These are phyloP conservation scores for Thymelicus sylvestris DNA, from an alignment of 2,888 invertebrate genomes.

Conservation along the genomic window DNA sequence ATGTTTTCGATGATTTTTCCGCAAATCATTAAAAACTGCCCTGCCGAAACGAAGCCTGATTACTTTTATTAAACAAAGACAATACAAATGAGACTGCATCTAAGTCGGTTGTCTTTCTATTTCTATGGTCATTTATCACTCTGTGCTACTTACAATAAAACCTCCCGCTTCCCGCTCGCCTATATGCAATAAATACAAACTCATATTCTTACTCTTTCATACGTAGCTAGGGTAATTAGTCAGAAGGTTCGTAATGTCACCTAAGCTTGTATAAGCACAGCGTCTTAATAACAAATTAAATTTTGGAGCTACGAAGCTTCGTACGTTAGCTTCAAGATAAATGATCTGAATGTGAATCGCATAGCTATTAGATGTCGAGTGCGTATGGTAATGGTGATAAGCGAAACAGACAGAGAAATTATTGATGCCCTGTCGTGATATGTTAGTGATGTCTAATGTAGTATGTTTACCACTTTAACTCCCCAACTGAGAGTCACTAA, in stretches of 20 bases:
- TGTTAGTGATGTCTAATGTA: too few relatives aligned
- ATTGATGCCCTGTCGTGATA: too few relatives aligned
- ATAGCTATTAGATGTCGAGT: too few relatives aligned
- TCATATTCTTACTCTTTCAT: not conserved
- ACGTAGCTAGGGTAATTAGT: not conserved
- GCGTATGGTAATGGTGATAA: too few relatives aligned
- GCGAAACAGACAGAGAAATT: too few relatives aligned
- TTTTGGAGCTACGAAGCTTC: not conserved
- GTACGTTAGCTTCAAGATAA: not conserved
- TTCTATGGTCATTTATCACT: not conserved
- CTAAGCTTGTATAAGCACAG: not conserved
- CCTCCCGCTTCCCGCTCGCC: slow-evolving; percentile 3
- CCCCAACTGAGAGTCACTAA: too few relatives aligned
- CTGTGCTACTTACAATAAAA: not conserved
- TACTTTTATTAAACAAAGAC: too few relatives aligned
- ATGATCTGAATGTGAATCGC: not conserved
- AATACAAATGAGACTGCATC: too few relatives aligned
- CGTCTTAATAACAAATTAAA: slow-evolving; percentile 7
- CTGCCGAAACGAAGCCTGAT: too few relatives aligned
- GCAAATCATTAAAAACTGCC: too few relatives aligned
- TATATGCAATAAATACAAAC: not conserved
- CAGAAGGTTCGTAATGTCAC: not conserved
- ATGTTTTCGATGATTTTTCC: too few relatives aligned
- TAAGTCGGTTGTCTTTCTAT: not conserved
- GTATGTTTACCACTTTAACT: too few relatives aligned